Evolutionary conservation across 2,113 vertebrate genomes (phyloP), one percentile per base, ranked within the genome.

Genomic region (Trematocara variabile): DNA sequence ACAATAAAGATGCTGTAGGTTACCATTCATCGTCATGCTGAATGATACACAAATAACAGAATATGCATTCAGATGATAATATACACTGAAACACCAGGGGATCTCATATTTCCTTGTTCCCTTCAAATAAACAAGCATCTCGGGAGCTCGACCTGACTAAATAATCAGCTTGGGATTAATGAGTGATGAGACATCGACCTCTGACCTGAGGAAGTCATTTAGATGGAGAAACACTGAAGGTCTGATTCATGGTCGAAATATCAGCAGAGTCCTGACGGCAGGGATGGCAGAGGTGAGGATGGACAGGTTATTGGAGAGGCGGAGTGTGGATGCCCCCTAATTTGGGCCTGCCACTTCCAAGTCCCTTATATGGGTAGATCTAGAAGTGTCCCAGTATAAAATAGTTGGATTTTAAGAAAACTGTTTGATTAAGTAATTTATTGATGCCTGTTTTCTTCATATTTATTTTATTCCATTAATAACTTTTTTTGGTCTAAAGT

Each of bases 161-260:
- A 82, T 92, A 79, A 92, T 91, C 77, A 89, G 33, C 54, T 83
- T 68, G 85, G 34, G 68, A 39, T 88, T 84, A 89, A 28, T 92
- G 94, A 95, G 91, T 94, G 91, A 94, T 85, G 88, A 73, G 91
- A 91, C 90, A 81, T 88, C 91, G 91, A 92, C 93, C 93, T 77
- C 58, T 94, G 96, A 96, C 95, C 97, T 93, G 92, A 96, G 96
- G 96, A 97, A 97, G 96, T 93, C 68, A 92, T 94, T 95, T 89
- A 93, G 93, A 94, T 94, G 92, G 89, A 94, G 91, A 82, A 70
- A 89, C 93, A 96, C 92, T 96, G 90, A 89, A 89, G 90, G 81
- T 91, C 91, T 80, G 86, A 94, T 93, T 95, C 92, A 94, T 87
- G 90, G 82, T 88, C 86, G 56, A 48, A 88, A 50, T 93, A 94